A percentile compares a stretch with the other conserved stretches of the same genome.
These are phyloP conservation scores for Cacatua alba DNA, from an alignment of 2,113 vertebrate species.

Conservation along the genomic window DNA sequence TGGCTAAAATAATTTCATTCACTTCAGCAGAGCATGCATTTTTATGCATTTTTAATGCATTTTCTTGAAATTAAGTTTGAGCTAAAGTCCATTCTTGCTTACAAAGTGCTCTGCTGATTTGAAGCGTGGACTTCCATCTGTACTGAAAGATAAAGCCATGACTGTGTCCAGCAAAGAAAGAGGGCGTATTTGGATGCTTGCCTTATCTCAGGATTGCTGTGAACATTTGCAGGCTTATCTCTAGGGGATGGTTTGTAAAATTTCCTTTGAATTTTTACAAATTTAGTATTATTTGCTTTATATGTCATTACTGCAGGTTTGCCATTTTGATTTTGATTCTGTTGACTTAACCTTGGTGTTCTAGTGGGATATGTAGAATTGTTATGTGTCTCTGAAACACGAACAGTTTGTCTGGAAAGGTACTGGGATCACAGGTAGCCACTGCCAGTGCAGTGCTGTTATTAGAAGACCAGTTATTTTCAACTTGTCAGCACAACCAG, in stretches of 20 bases:
- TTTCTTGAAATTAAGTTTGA: background rate
- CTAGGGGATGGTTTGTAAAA: background rate
- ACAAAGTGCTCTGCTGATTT: background rate
- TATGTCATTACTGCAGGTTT: background rate
- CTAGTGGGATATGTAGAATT: background rate
- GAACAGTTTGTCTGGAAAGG: background rate
- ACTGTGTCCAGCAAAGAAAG: background rate
- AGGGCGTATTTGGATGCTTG: background rate
- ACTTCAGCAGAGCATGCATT: background rate
- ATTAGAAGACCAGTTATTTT: background rate
- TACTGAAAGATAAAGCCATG: background rate
- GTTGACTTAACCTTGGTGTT: slow-evolving; percentile 9
- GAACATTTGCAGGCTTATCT: background rate
- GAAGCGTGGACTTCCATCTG: background rate
- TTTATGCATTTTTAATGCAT: background rate
- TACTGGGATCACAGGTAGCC: background rate
- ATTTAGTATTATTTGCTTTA: background rate
- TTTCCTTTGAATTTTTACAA: background rate
- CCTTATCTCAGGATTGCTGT: background rate
- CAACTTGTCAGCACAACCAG: background rate
- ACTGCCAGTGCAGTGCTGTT: background rate
- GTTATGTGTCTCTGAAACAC: background rate
- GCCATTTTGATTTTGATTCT: background rate
- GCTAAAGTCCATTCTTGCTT: background rate
- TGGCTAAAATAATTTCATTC: background rate